Conservation (phyloP, 2,113 vertebrate genomes). For the Ailuropoda melanoleuca region DNA sequence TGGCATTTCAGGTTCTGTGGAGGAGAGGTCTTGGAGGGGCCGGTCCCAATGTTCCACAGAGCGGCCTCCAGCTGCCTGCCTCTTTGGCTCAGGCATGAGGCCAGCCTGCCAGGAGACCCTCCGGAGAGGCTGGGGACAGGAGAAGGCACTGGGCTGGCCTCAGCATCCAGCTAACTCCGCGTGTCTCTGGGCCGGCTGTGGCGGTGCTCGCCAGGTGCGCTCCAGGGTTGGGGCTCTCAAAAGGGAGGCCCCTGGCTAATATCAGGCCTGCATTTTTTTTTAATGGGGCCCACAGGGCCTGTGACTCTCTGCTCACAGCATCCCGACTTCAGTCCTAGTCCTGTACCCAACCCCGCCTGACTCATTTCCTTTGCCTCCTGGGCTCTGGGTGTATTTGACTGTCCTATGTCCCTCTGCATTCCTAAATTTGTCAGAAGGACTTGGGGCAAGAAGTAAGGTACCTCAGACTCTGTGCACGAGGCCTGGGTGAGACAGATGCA, state of each 20-base stretch:
- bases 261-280: accelerated
- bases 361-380: not conserved
- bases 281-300: not conserved
- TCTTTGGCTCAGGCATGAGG: not conserved
- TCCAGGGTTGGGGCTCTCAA: not conserved
- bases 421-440: not conserved
- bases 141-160: not conserved
- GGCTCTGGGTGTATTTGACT: not conserved
- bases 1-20: slow-evolving; percentile 67
- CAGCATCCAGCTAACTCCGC: not conserved
- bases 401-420: not conserved
- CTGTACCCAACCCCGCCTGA: no score
- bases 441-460: no score
- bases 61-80: not conserved
- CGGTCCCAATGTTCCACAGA: not conserved
- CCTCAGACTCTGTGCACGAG: not conserved
- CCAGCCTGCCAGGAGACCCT: not conserved
- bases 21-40: slow-evolving; percentile 43
- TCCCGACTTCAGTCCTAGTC: no score
- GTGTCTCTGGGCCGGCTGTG: not conserved
- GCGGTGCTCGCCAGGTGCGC: not conserved
- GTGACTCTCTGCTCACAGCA: no score
- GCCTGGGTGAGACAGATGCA: not conserved
- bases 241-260: not conserved
- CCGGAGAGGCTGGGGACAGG: not conserved